phyloP scores from a whole-genome alignment of 2,888 invertebrate genomes.

The Atherix ibis region DNA sequence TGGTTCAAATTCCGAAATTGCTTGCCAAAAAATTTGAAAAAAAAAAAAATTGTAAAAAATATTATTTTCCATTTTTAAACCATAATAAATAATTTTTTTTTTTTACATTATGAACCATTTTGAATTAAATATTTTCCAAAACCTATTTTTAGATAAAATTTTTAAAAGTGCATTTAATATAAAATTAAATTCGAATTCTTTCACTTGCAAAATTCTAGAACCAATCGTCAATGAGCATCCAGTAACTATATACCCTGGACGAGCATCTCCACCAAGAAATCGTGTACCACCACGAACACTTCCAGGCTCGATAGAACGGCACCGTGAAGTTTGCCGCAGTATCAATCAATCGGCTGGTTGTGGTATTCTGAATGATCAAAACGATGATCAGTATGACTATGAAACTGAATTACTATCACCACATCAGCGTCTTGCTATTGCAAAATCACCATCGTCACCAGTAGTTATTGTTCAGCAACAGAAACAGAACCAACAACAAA shows the following conservation, averaged over 20 bases:
- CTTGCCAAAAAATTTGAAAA: no score
- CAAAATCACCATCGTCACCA: slow-evolving; percentile 33
- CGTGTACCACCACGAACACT: slow-evolving; percentile 54
- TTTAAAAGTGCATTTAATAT: no score
- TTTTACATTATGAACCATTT: no score
- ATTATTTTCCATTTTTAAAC: no score
- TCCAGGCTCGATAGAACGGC: slow-evolving; percentile 56
- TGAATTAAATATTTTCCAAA: no score
- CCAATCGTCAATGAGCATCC: slow-evolving; percentile 43
- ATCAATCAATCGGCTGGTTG: slow-evolving; percentile 9
- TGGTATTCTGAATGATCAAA: no score
- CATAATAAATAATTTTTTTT: no score
- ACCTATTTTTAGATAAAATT: no score
- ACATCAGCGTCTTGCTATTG: slow-evolving; percentile 8
- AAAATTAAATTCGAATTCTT: no score
- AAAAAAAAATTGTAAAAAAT: no score
- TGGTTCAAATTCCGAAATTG: no score
- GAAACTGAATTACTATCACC: slow-evolving; percentile 5
- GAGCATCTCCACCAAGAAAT: slow-evolving; percentile 25
- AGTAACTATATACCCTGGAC: slow-evolving; percentile 48
- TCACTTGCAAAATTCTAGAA: slow-evolving; percentile 20
- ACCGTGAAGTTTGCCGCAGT: slow-evolving; percentile 61
- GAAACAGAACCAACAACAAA: slow-evolving; percentile 23
- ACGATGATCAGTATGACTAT: slow-evolving; percentile 3
- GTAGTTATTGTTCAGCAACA: slow-evolving; percentile 21